A percentile compares a stretch with the other conserved stretches of the same genome.
Evolutionary conservation across 1,140 invertebrate genomes (phyloP).

Genomic region (Formica selysi): DNA sequence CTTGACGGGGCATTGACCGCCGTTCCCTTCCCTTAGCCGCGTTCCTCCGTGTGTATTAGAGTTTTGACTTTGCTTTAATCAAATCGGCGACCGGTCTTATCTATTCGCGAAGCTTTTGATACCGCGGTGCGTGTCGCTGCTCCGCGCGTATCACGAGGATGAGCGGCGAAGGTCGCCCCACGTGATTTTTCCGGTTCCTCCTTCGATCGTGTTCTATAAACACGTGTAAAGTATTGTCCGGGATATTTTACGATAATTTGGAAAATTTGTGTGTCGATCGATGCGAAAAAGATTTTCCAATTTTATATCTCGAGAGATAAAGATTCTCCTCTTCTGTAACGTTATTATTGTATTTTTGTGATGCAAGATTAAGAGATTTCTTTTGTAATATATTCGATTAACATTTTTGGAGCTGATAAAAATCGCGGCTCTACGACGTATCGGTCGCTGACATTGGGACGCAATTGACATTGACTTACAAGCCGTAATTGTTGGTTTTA

Average conservation of each 20-base stretch:
- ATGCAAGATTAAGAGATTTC: background rate
- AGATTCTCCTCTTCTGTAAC: background rate
- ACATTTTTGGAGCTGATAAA: constrained; percentile 37
- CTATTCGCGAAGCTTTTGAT: constrained; percentile 39
- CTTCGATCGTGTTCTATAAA: background rate
- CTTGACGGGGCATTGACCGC: constrained; percentile 84
- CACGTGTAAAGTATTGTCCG: background rate
- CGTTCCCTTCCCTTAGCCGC: constrained; percentile 60
- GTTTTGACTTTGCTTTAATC: constrained; percentile 65
- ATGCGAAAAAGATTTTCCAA: background rate
- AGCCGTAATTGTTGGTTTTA: constrained; percentile 48
- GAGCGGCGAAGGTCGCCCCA: background rate
- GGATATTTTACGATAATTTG: background rate
- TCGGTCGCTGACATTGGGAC: constrained; percentile 43
- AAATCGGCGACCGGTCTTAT: constrained; percentile 57
- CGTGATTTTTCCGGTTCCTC: background rate
- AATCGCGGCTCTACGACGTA: constrained; percentile 12
- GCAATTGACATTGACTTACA: constrained; percentile 31
- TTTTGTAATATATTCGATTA: background rate
- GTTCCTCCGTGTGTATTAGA: constrained; percentile 66
- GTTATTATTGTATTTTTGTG: background rate
- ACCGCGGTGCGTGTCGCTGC: background rate
- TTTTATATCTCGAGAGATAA: background rate
- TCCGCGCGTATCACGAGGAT: background rate
- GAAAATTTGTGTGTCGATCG: background rate